Base-by-base conservation (phyloP, 2,797 vertebrate genomes). In the Pristis pectinata region DNA sequence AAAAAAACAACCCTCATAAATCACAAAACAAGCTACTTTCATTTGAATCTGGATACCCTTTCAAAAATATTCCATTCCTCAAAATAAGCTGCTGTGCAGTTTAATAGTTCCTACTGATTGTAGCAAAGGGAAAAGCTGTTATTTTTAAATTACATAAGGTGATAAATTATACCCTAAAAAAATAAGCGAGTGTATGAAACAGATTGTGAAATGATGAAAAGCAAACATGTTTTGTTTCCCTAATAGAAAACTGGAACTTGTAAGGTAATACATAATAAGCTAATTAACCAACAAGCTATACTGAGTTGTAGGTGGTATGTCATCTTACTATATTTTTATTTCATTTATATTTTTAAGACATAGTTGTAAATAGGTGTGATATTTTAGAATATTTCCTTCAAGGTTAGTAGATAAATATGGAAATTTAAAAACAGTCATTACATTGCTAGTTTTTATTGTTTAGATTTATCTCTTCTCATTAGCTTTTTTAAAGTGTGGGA, bases 41-140 rank as follows among this genome's bases (percentile, higher is more conserved):
- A 76, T 94, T 94, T 74, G 72, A 76, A 94, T 76, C 92, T 56
- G 72, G 70, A 94, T 76, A 53, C 92, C 44, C 92, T 53, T 94
- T 56, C 30, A 3, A 49, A 94, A 94, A 53, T 56, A 17, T 44
- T 76, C 10, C 56, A 24, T 70, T 53, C 44, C n/a, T 91, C 61
- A 19, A 67, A 67, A 67, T 61, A 91, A 91, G 61, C 61, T 91
- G 37, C 61, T 41, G n/a, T 41, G 70, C 49, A 76, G 27, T 76
- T 76, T 94, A 53, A 76, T 94, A 56, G 44, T 94, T 72, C 53
- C 67, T 74, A 19, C 67, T 53, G 70, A 53, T 94, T 94, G 44
- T 30, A 94, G 49, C 41, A 19, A 76, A 53, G 92, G 70, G 10
- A 67, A 91, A 67, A 91, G n/a, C n/a, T 74, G 70, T 94, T 94